Evolutionary conservation across 1,140 invertebrate genomes (phyloP).

Genomic region (Charaxes varanes): DNA sequence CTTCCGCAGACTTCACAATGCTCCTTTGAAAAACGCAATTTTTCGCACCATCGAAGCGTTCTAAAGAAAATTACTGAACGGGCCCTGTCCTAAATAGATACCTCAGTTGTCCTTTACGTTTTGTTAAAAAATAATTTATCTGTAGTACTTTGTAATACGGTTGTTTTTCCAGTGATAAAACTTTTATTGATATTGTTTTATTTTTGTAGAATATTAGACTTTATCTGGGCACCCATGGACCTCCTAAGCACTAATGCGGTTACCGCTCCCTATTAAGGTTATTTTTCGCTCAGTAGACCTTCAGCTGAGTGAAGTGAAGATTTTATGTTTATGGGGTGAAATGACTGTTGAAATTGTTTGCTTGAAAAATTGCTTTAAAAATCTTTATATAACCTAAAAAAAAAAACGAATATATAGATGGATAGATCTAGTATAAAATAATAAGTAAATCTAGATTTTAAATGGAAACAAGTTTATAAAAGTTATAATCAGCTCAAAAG

Average conservation of each 20-base stretch:
- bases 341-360: too few species aligned
- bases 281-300: conserved; percentile 37
- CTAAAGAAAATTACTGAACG: conserved; percentile 58
- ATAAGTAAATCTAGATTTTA: too few species aligned
- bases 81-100: conserved; percentile 42
- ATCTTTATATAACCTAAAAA: too few species aligned
- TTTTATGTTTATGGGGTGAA: too few species aligned
- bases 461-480: too few species aligned
- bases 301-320: conserved; percentile 12
- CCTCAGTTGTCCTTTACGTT: conserved; percentile 28
- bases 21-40: conserved; percentile 62
- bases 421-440: too few species aligned
- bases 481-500: too few species aligned
- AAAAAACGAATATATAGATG: too few species aligned
- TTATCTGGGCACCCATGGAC: conserved; percentile 45
- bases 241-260: conserved; percentile 49
- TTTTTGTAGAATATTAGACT: conserved; percentile 37
- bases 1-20: conserved; percentile 30
- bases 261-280: conserved; percentile 38
- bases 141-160: conserved; percentile 23
- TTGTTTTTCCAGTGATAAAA: conserved; percentile 21
- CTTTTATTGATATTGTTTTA: conserved; percentile 18
- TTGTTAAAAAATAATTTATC: conserved; percentile 9
- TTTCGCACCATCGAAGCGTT: conserved; percentile 61
- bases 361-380: too few species aligned